Base-by-base conservation (phyloP, 2,888 invertebrate species). In the Leptinotarsa rubiginosa region DNA sequence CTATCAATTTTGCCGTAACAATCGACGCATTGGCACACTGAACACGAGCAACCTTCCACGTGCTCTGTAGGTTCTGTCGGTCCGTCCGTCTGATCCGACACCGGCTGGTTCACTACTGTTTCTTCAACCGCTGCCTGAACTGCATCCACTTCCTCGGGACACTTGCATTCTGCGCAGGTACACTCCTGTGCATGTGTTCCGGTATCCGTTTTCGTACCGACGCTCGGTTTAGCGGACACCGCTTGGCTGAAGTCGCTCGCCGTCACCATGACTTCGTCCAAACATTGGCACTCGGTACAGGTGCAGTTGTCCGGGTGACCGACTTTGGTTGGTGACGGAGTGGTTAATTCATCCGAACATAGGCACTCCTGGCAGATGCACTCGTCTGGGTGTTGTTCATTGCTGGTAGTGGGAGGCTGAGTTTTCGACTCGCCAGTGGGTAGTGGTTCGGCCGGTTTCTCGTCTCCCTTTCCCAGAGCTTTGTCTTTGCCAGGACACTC, bases 291-390 rank as follows among this genome's bases (percentile, higher is more conserved):
- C 7, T 69, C 68, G 16, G 62, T 1, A 4, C 62, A 56, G 1
- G 15, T 15, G 70, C 81, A 81, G 50, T 74, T 66, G 12, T 69
- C 68, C 18, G 80, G 73, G 47, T 80, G 80, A 10, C 0, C 2
- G 41, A 50, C 50, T n/a, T 16, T n/a, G 16, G 50, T n/a, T 3
- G 50, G 50, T 1, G 0, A 5, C 3, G 16, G 52, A 41, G 68
- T 41, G 5, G 59, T 47, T 12, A 47, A 47, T 20, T 47, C 52
- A 12, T 65, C 59, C 18, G 13, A 12, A 52, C 75, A 75, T 10
- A 20, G 54, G 65, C 80, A 80, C 54, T 77, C 76, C 2, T 74
- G 52, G 49, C 80, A 80, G 3, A 65, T 69, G 72, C 81, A 81
- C 41, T 73, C 69, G n/a, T 68, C 67, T 15, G 79, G 73, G 41